Evolutionary conservation across 2,888 invertebrate genomes (phyloP).

Genomic region (Eupithecia pulchellata): DNA sequence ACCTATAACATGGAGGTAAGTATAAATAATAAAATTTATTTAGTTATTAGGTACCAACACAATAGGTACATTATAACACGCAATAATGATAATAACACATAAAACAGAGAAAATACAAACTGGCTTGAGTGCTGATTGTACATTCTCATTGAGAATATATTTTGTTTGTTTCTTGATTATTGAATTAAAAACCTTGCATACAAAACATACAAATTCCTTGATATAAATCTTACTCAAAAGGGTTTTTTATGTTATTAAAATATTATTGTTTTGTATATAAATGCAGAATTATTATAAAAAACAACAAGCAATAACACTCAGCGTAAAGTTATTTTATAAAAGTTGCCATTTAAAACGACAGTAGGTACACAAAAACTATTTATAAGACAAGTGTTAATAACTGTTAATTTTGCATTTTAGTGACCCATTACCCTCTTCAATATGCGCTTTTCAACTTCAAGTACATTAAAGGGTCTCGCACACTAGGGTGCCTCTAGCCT

Average conservation of each 20-base stretch:
- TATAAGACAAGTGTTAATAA: slow-evolving; percentile 22
- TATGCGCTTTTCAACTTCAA: slow-evolving; percentile 20
- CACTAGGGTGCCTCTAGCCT: not conserved
- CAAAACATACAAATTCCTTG: not conserved
- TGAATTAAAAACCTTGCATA: too few relatives aligned
- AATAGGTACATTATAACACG: too few relatives aligned
- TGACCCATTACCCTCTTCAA: slow-evolving; percentile 19
- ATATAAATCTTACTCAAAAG: not conserved
- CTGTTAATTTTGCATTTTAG: slow-evolving; percentile 30
- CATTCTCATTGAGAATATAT: too few relatives aligned
- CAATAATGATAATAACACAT: too few relatives aligned
- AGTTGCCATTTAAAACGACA: slow-evolving; percentile 14
- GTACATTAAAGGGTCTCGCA: not conserved
- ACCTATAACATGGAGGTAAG: too few relatives aligned
- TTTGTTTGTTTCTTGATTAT: too few relatives aligned
- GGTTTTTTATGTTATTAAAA: not conserved
- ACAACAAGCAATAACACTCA: slow-evolving; percentile 15
- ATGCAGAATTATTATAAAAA: slow-evolving; percentile 4
- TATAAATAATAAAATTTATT: too few relatives aligned
- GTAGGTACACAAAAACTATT: slow-evolving; percentile 24
- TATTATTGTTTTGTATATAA: not conserved
- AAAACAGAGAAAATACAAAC: too few relatives aligned
- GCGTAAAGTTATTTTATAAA: slow-evolving; percentile 15
- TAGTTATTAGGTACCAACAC: too few relatives aligned
- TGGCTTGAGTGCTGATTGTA: too few relatives aligned